Evolutionary conservation across 2,888 invertebrate species (phyloP).

Genomic region (Xanthia icteritia): DNA sequence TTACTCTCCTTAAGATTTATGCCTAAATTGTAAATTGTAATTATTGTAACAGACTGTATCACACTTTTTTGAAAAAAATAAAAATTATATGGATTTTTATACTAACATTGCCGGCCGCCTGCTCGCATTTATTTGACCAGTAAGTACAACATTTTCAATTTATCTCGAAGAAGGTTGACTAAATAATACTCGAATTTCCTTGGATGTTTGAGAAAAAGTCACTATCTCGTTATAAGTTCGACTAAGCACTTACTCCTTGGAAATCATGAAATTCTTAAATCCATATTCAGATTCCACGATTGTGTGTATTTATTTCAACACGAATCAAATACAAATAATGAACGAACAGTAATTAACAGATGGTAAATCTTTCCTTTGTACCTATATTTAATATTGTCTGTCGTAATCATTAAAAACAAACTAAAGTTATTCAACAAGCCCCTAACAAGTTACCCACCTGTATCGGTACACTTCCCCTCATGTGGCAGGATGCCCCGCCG

Average conservation of each 20-base stretch:
- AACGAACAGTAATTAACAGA: background rate
- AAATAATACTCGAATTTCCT: too few species aligned
- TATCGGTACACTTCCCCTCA: slow-evolving; percentile 40
- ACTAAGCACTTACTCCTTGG: background rate
- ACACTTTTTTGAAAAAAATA: too few species aligned
- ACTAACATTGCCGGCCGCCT: too few species aligned
- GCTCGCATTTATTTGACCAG: too few species aligned
- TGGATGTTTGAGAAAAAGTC: too few species aligned
- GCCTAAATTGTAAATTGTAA: too few species aligned
- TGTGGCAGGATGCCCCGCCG: slow-evolving; percentile 33
- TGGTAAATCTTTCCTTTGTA: background rate
- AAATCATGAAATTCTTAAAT: background rate
- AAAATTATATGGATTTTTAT: too few species aligned
- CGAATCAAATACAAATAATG: background rate
- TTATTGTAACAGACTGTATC: too few species aligned
- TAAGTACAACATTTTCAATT: too few species aligned
- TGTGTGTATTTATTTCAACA: background rate
- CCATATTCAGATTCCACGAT: background rate
- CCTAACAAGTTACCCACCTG: slow-evolving; percentile 19
- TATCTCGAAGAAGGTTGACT: too few species aligned
- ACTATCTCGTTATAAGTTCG: too few species aligned
- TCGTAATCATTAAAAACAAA: background rate
- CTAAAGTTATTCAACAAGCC: slow-evolving; percentile 23
- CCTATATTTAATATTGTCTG: background rate
- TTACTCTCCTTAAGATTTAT: too few species aligned